phyloP scores from a whole-genome alignment of 2,888 invertebrate species.

The Synanthedon vespiformis region DNA sequence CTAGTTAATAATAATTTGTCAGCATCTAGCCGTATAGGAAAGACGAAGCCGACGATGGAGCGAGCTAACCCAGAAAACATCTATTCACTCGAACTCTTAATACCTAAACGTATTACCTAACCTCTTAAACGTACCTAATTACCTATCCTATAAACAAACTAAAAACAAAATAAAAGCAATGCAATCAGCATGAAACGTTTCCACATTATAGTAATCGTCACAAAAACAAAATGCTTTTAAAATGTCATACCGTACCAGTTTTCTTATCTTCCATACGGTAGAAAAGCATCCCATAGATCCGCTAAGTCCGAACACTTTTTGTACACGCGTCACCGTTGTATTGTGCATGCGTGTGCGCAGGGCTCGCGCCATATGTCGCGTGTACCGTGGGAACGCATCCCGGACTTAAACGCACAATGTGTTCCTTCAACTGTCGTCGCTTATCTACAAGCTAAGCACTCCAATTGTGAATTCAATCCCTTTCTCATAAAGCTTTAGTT shows the following conservation, averaged over 20 bases:
- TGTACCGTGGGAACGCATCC: slow-evolving; percentile 64
- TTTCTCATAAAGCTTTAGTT: slow-evolving; percentile 23
- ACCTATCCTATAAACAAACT: no score
- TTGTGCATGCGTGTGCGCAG: slow-evolving; percentile 27
- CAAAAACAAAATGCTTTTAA: slow-evolving; percentile 1
- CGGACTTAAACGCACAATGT: slow-evolving; percentile 52
- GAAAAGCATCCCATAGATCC: slow-evolving; percentile 48
- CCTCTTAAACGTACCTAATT: no score
- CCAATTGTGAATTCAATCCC: slow-evolving; percentile 13
- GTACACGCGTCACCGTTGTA: slow-evolving; percentile 63
- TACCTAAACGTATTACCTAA: no score
- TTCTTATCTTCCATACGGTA: slow-evolving; percentile 36
- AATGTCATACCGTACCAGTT: slow-evolving; percentile 15
- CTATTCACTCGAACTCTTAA: no score
- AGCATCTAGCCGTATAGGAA: no score
- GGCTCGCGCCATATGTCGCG: slow-evolving; percentile 67
- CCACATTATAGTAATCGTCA: background rate
- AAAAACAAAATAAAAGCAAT: no score
- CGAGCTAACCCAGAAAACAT: no score
- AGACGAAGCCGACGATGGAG: no score
- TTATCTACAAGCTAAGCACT: slow-evolving; percentile 11
- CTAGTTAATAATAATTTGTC: no score
- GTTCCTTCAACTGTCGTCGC: slow-evolving; percentile 46
- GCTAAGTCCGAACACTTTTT: slow-evolving; percentile 58
- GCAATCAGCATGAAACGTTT: no score